Percentiles rank a stretch among this genome's conserved stretches.
phyloP scores from a whole-genome alignment of 2,113 vertebrate species.

The Urocitellus parryii region DNA sequence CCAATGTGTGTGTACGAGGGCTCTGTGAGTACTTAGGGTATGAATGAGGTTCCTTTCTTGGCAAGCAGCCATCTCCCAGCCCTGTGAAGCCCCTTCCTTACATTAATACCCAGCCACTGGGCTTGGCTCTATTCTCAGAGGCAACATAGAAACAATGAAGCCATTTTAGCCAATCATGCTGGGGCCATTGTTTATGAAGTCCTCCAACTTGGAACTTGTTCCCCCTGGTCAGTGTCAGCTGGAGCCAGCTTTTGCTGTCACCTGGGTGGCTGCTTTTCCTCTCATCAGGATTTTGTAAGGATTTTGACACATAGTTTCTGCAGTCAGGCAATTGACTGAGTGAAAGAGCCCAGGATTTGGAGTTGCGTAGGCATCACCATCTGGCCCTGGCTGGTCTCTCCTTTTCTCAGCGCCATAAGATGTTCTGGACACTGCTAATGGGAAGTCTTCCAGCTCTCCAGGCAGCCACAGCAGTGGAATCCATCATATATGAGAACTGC shows the following conservation, averaged over 20 bases:
- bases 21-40: not conserved
- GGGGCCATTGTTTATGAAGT: not conserved
- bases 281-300: not conserved
- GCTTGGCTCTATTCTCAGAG: not conserved
- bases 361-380: no score
- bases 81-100: no score
- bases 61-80: no score
- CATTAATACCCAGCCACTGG: fast-evolving
- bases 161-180: not conserved
- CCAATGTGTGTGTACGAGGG: no score
- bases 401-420: not conserved
- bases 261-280: not conserved
- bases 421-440: not conserved
- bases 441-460: fast-evolving
- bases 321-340: not conserved
- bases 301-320: not conserved
- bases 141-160: not conserved
- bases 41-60: no score
- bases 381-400: not conserved
- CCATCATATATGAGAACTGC: fast-evolving
- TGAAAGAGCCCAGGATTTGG: no score
- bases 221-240: not conserved
- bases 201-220: not conserved
- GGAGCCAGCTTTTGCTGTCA: not conserved
- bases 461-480: fast-evolving